Evolutionary conservation across 1,140 invertebrate genomes (phyloP).

Genomic region (Lucilia cuprina): DNA sequence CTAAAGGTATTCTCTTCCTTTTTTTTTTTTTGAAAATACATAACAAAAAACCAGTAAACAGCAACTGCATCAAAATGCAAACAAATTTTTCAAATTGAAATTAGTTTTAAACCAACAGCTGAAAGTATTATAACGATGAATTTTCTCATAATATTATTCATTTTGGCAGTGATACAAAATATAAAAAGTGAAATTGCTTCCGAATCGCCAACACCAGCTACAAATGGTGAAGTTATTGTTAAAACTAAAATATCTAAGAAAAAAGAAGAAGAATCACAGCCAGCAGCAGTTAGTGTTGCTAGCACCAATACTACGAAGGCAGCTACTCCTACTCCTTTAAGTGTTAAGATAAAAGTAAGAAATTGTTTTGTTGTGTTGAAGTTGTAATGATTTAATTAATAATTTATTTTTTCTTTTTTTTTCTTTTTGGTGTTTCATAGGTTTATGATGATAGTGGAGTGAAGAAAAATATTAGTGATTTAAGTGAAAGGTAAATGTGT

Average conservation of each 20-base stretch:
- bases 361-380: background rate
- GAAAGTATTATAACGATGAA: background rate
- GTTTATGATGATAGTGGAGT: background rate
- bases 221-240: background rate
- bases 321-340: background rate
- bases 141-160: background rate
- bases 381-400: too few relatives aligned
- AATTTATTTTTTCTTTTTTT: background rate
- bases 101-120: background rate
- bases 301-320: background rate
- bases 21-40: too few relatives aligned
- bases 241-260: background rate
- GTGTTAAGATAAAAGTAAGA: background rate
- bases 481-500: too few relatives aligned
- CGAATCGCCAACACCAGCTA: background rate
- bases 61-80: background rate
- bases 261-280: background rate
- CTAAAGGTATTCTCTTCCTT: background rate
- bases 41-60: background rate
- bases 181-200: slow-evolving; percentile 2
- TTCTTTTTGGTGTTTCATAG: background rate
- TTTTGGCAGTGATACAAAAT: background rate
- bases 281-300: background rate
- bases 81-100: background rate
- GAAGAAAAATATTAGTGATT: background rate